These are phyloP conservation scores for human (Homo sapiens) DNA, from an alignment of 2,113 vertebrate genomes.

Conservation along the genomic window DNA sequence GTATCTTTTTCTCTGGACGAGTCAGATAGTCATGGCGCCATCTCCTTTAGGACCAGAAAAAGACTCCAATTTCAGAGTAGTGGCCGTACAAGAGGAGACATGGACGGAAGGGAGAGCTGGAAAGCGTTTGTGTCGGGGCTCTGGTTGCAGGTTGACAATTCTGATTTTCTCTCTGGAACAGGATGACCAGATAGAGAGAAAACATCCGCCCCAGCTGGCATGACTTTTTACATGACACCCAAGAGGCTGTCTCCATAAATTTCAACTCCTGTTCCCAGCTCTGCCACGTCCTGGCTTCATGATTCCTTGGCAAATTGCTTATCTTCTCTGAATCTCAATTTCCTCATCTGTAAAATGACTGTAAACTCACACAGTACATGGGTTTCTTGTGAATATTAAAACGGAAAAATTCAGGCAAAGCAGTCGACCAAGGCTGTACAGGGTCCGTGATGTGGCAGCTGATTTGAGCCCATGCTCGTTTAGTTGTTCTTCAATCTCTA, in stretches of 20 bases:
- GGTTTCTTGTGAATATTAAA: neutral
- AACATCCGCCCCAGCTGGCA: accelerated
- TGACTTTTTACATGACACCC: accelerated
- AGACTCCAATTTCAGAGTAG: neutral
- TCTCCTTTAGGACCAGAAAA: too few species aligned
- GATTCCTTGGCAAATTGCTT: neutral
- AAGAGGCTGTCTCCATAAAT: neutral
- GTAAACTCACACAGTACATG: accelerated
- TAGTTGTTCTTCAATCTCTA: neutral
- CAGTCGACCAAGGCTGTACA: accelerated
- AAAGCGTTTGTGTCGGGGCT: neutral
- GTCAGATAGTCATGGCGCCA: accelerated
- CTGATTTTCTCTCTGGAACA: neutral
- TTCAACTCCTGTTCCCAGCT: too few species aligned
- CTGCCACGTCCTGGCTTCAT: neutral
- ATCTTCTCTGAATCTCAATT: neutral
- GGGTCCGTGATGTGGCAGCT: neutral
- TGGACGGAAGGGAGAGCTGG: accelerated
- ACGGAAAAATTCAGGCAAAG: neutral
- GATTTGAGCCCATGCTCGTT: neutral
- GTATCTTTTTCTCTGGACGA: neutral
- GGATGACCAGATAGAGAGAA: accelerated
- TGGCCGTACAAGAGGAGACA: accelerated
- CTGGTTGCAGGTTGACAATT: accelerated
- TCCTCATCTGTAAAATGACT: neutral